Evolutionary conservation across 2,797 vertebrate species (phyloP), one percentile per base, ranked within the genome.

Genomic region (Acrossocheilus wenchowensis): DNA sequence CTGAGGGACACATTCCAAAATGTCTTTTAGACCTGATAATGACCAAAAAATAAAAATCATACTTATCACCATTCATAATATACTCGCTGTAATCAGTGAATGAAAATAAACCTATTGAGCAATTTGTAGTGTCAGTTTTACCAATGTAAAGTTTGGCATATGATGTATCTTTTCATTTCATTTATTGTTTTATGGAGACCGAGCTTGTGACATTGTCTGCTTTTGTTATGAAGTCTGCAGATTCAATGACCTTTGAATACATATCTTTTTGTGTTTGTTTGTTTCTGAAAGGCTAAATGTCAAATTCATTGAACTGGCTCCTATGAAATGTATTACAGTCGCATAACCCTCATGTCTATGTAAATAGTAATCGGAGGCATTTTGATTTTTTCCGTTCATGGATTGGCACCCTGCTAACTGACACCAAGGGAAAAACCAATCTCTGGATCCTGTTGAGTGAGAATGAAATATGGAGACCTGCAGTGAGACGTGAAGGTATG

Each of bases 11-110:
- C 87, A 95, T 95, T 82, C 50, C 90, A 82, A 91, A 92, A 48
- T 91, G 71, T 86, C 84, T 95, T 86, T 92, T 95, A 52, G 90
- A 93, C 92, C 97, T 98, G 87, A 43, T 41, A 78, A 50, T 17
- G 26, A 36, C 19, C 48, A 43, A 10, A 43, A 10, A 43, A 7
- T 48, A 15, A 21, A 19, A 26, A 39, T 72, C 21, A 69, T 2
- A 15, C 34, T 66, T 66, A 66, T 68, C 66, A 36, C 66, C 30
- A 26, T 36, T 68, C 17, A 68, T 19, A 36, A 68, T 36, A 36
- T 36, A 36, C 30, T 0, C 6, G 2, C n/a, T 12, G 6, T 8
- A 19, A 19, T 8, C 66, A 68, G 17, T 19, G 17, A 19, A 36
- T 36, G n/a, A 72, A 26, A 74, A 19, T 17, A 48, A 71, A 74